Base-by-base conservation (phyloP, 2,797 vertebrate genomes). In the Phrynocephalus vlangalii region DNA sequence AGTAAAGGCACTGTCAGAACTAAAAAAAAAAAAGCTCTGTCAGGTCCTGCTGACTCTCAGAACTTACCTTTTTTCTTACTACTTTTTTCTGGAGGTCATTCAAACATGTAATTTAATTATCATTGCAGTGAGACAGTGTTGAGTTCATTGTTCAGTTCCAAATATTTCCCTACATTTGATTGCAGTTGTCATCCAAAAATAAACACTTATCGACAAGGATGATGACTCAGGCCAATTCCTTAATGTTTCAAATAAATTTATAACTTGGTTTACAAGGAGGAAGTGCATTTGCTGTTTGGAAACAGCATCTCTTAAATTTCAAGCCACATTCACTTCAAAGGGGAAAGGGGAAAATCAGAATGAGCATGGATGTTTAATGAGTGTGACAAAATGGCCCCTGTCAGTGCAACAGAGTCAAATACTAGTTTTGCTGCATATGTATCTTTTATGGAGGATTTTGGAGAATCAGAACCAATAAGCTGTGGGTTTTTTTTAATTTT, bases 31-130 rank as follows among this genome's bases (percentile, higher is more conserved):
- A 63, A 66, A 78, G 11, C 26, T 82, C 67, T 50, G 18, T 52
- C 77, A 15, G 9, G 24, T 30, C 9, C 38, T 38, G 75, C 66
- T 84, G 28, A 79, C 56, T 84, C 30, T 52, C 68, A 30, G 67
- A 84, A 63, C 15, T 71, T 10, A 26, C 38, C 6, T 75, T 44
- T 20, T 33, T 26, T 68, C 70, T 18, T n/a, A 52, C 16, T 79
- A 79, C 56, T 30, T 30, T 83, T 44, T 83, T 87, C 66, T 60
- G 30, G n/a, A 79, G 20, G 50, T 70, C 75, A 79, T 38, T 60
- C 50, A 79, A 71, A 88, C 20, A 84, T 38, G 38, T 79, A 48
- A 79, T 79, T 66, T 79, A 84, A 80, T 80, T 30, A 66, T 73
- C 33, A 38, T 60, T 38, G 33, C 63, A 24, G 33, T 84, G 71